These are phyloP conservation scores for Otocyon megalotis DNA, from an alignment of 2,113 vertebrate species.

Conservation along the genomic window DNA sequence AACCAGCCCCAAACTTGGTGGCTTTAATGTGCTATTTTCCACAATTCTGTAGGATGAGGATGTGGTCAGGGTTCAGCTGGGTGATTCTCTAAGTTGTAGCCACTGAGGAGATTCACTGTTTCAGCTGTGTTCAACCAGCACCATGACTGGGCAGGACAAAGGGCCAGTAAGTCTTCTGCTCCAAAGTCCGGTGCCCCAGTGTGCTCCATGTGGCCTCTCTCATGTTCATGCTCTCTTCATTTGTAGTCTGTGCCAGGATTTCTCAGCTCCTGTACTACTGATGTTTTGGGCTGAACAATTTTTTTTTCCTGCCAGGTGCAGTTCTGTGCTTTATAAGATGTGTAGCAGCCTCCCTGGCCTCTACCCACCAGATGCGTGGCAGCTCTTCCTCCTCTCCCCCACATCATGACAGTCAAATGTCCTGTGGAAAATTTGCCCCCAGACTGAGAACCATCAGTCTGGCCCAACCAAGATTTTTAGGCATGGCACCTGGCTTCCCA, in stretches of 20 bases:
- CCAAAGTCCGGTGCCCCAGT: not conserved
- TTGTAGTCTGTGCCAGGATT: not conserved
- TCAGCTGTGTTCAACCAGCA: not conserved
- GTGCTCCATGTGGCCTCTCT: not conserved
- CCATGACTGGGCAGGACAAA: not conserved
- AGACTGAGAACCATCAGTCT: not conserved
- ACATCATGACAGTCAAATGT: not conserved
- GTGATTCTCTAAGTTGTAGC: not conserved
- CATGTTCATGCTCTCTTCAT: not conserved
- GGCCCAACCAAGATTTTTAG: not conserved
- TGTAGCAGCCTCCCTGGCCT: not conserved
- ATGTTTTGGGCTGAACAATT: not conserved
- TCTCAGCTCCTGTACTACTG: not conserved
- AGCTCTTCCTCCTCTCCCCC: rapidly evolving
- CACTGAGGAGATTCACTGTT: not conserved
- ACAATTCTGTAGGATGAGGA: not conserved
- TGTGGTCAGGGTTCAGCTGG: not conserved
- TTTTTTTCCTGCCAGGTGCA: not conserved
- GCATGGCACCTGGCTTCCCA: not conserved
- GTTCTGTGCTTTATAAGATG: not conserved
- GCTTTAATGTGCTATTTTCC: not conserved
- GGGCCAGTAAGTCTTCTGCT: not conserved
- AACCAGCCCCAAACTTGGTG: not conserved
- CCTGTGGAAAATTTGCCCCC: not conserved
- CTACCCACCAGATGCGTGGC: no score